These are phyloP conservation scores for Pediacus dermestoides DNA, from an alignment of 2,888 invertebrate species.

Conservation along the genomic window DNA sequence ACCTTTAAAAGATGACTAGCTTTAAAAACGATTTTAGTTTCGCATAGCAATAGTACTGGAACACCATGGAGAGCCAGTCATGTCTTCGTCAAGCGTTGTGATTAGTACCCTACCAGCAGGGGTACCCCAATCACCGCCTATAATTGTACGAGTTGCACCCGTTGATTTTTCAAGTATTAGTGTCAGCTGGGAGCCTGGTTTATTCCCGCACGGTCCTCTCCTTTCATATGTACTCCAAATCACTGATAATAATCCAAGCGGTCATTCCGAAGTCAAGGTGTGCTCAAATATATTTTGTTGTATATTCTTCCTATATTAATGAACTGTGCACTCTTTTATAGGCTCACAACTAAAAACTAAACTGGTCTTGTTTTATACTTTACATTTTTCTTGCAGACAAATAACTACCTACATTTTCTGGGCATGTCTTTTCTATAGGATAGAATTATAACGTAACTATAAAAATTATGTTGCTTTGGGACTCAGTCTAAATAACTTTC, in stretches of 20 bases:
- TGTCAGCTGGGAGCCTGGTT: constrained; percentile 84
- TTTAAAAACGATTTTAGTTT: constrained; percentile 61
- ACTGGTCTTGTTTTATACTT: too few relatives aligned
- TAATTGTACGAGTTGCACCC: constrained; percentile 70
- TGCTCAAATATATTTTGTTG: constrained; percentile 26
- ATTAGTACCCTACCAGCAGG: constrained; percentile 73
- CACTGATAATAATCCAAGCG: constrained; percentile 46
- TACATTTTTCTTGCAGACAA: too few relatives aligned
- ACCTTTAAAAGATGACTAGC: not conserved
- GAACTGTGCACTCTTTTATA: too few relatives aligned
- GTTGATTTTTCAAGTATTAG: constrained; percentile 80
- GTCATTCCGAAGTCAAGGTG: constrained; percentile 50
- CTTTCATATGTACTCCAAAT: constrained; percentile 80
- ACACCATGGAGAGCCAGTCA: constrained; percentile 59
- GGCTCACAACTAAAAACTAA: too few relatives aligned
- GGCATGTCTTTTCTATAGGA: too few relatives aligned
- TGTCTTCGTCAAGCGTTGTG: constrained; percentile 69
- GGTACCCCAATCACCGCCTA: constrained; percentile 71
- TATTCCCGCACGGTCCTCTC: constrained; percentile 83
- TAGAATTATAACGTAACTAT: too few relatives aligned
- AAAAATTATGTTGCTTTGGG: too few relatives aligned
- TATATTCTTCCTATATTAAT: too few relatives aligned
- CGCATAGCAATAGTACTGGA: constrained; percentile 79
- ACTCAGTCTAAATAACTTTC: too few relatives aligned
- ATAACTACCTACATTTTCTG: too few relatives aligned